Evolutionary conservation across 2,888 invertebrate species (phyloP), one percentile per base, ranked within the genome.

Genomic region (Petrolisthes cinctipes): DNA sequence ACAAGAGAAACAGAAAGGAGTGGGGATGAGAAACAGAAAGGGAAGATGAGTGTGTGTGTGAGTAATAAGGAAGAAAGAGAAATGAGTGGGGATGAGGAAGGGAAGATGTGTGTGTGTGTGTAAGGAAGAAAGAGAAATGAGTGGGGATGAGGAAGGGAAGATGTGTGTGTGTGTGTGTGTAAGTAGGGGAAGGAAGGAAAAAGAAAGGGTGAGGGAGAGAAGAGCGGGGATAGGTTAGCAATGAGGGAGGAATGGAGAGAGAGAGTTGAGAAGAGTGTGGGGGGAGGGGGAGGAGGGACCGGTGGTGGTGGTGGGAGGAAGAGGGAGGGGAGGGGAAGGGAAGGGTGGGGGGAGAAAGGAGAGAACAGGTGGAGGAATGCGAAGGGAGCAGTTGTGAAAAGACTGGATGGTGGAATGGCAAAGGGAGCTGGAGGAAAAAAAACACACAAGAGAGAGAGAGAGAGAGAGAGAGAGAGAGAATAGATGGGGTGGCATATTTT

Each of bases 231-330:
- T 37, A 37, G 2, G 37, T 37, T 37, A 37, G 37, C 37, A 37
- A n/a, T n/a, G 71, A 71, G 20, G n/a, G 71, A 71, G 71, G n/a
- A 20, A n/a, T 71, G 71, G 71, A 20, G 71, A n/a, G 37, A 71
- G 6, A 71, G 17, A 71, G 71, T 6, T 71, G 71, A n/a, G 17
- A n/a, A 71, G 20, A n/a, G 6, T n/a, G 20, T 14, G 20, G 71
- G 20, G n/a, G 11, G 5, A 71, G 71, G 17, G 4, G 6, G 6
- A 4, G n/a, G 20, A n/a, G n/a, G 20, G 71, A 20, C n/a, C 1
- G 6, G 71, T n/a, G 20, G 0, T 14, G 4, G 71, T 71, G 3
- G 6, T 14, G 20, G n/a, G 71, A 71, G n/a, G 20, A 3, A 6
- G 71, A 71, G n/a, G 20, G n/a, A 6, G 20, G 71, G 71, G 37